Percentiles rank a stretch among this genome's conserved stretches.
These are phyloP conservation scores for Callimorpha dominula DNA, from an alignment of 2,888 invertebrate genomes.

Conservation along the genomic window DNA sequence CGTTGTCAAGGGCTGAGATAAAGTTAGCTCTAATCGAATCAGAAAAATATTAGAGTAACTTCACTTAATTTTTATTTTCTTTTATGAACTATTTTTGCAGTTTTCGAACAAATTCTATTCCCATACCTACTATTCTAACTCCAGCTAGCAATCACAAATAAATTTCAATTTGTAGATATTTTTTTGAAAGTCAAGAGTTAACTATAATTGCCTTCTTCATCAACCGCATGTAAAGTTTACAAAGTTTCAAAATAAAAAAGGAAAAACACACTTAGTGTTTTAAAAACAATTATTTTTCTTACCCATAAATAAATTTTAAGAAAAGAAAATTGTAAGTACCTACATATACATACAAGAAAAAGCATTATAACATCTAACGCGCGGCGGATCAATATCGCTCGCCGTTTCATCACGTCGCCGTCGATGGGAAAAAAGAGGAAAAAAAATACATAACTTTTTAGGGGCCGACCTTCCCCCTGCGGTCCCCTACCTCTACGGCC, in stretches of 20 bases:
- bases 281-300: background rate
- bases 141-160: too few species aligned
- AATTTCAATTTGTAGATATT: too few species aligned
- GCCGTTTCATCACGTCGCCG: constrained; percentile 84
- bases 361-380: constrained; percentile 50
- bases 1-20: too few species aligned
- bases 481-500: constrained; percentile 53
- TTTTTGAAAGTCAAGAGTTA: too few species aligned
- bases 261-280: background rate
- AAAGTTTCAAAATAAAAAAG: background rate
- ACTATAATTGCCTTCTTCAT: too few species aligned
- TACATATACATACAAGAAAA: constrained; percentile 14
- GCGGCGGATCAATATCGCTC: constrained; percentile 80
- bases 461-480: constrained; percentile 76
- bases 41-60: too few species aligned
- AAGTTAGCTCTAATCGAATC: too few species aligned
- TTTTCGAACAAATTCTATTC: too few species aligned
- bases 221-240: background rate
- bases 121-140: too few species aligned
- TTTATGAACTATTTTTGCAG: too few species aligned
- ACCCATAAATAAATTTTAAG: background rate
- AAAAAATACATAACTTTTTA: constrained; percentile 87
- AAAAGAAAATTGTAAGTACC: constrained; percentile 41
- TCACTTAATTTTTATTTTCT: too few species aligned
- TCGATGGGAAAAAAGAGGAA: constrained; percentile 85